Evolutionary conservation across 1,140 invertebrate genomes (phyloP).

Genomic region (Sitophilus oryzae): DNA sequence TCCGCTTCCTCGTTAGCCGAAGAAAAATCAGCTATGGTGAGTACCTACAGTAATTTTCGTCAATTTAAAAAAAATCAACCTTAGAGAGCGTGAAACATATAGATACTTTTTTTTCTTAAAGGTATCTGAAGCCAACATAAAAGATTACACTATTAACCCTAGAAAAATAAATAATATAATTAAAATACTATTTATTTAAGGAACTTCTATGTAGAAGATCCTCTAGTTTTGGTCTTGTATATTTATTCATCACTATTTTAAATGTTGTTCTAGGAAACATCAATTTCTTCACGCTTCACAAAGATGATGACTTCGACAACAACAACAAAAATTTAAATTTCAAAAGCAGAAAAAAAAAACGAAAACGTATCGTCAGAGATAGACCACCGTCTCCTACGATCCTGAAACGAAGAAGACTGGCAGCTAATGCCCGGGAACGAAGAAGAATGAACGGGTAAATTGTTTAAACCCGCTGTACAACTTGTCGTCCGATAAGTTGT

Average conservation of each 20-base stretch:
- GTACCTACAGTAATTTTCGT: background rate
- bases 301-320: background rate
- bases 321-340: background rate
- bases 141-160: too few relatives aligned
- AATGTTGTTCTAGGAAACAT: slow-evolving; percentile 20
- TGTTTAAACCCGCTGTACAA: too few relatives aligned
- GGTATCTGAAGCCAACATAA: too few relatives aligned
- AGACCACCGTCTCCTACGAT: slow-evolving; percentile 53
- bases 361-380: slow-evolving; percentile 28
- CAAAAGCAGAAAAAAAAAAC: slow-evolving; percentile 13
- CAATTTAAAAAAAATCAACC: too few relatives aligned
- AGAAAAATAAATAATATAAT: too few relatives aligned
- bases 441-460: slow-evolving; percentile 62
- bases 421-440: slow-evolving; percentile 72
- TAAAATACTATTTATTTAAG: background rate
- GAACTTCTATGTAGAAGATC: too few relatives aligned
- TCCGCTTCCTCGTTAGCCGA: slow-evolving; percentile 26
- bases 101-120: too few relatives aligned
- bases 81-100: too few relatives aligned
- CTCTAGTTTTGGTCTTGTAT: too few relatives aligned
- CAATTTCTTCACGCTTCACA: slow-evolving; percentile 23
- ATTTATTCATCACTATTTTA: too few relatives aligned
- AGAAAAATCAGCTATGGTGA: slow-evolving; percentile 11
- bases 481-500: too few relatives aligned
- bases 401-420: slow-evolving; percentile 56